Evolutionary conservation across 2,113 vertebrate species (phyloP).

Genomic region (Cisticola juncidis): DNA sequence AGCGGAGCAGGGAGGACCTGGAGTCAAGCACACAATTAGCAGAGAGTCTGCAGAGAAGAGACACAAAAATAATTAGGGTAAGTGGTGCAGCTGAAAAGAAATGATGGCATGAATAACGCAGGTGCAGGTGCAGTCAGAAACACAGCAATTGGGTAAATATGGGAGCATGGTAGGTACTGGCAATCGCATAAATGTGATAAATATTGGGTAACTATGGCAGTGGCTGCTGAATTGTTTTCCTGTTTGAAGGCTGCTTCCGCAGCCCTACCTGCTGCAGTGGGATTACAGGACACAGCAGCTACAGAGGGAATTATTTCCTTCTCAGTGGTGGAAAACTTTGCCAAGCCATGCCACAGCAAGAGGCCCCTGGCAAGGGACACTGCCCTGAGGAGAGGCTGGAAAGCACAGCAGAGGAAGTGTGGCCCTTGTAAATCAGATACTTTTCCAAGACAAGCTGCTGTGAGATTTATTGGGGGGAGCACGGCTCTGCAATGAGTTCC

Average conservation of each 20-base stretch:
- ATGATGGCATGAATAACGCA: not conserved
- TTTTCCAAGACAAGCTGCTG: constrained; percentile 2
- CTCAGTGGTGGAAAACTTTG: not conserved
- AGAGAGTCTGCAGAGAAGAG: constrained; percentile 29
- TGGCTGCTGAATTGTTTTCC: not conserved
- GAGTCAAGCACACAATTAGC: constrained; percentile 29
- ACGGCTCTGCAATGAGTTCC: constrained; percentile 30
- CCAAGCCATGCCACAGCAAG: not conserved
- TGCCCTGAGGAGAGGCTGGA: not conserved
- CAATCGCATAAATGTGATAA: not conserved
- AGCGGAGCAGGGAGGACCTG: not conserved
- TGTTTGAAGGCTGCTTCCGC: not conserved
- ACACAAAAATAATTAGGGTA: constrained; percentile 33
- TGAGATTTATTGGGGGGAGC: constrained; percentile 48
- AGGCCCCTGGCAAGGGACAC: not conserved
- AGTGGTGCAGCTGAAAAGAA: constrained; percentile 31
- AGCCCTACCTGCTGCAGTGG: not conserved
- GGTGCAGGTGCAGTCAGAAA: not conserved
- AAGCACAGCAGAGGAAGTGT: not conserved
- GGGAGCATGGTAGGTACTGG: not conserved
- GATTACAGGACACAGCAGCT: not conserved
- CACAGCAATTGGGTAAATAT: not conserved
- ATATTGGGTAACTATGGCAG: not conserved
- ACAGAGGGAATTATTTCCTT: not conserved
- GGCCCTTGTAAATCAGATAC: not conserved